Evolutionary conservation across 2,797 vertebrate species (phyloP), one percentile per base, ranked within the genome.

Genomic region (Fratercula arctica): DNA sequence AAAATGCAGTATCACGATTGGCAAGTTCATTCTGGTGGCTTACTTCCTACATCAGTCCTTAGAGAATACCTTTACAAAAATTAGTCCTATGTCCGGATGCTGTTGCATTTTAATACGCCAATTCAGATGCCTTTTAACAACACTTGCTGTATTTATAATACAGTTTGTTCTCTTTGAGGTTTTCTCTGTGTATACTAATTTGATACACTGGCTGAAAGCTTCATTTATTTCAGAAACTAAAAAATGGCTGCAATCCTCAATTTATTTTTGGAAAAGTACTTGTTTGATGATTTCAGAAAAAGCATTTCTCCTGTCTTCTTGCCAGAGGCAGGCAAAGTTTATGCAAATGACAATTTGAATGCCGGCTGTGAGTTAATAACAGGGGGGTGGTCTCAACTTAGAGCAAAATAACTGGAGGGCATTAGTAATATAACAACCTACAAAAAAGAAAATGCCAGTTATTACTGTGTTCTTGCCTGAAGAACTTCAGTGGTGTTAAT

Each of bases 281-380:
- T 85, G 84, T 91, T 80, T 90, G 84, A 91, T 90, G 64, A 87
- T 95, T 96, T 93, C 61, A 86, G 80, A 75, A 88, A 91, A 95
- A 51, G 8, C 77, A 48, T 84, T 96, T 95, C 50, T 93, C 26
- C 41, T 45, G 18, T 61, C 33, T 69, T 94, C 77, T 82, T 95
- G 81, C 90, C 78, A 94, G 86, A 85, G 90, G 92, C 86, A 56
- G 48, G 78, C 84, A 67, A 90, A 90, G 75, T 90, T 90, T 93
- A 93, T 96, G 89, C 84, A 96, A 97, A 95, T 93, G 48, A 67
- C 45, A 74, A 39, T 85, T 67, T 85, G 78, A 90, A 76, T 92
- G 60, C 84, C 5, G 31, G 19, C 77, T 93, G 56, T 77, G 87
- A 92, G 78, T 95, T 94, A 96, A 82, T 96, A 92, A 77, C 15